These are phyloP conservation scores for Zapornia atra DNA, from an alignment of 2,113 vertebrate species.

Conservation along the genomic window DNA sequence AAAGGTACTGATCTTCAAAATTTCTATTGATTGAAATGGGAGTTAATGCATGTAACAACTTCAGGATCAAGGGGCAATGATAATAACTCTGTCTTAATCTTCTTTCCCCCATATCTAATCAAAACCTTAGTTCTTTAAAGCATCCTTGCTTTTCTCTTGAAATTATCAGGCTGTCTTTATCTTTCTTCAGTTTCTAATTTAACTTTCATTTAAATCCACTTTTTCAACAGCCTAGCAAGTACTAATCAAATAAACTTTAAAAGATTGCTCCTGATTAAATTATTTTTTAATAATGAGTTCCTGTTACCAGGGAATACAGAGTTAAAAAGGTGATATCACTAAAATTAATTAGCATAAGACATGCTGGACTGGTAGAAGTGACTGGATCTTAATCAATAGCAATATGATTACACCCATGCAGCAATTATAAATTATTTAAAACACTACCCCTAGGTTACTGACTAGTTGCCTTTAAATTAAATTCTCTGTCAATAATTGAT, in stretches of 20 bases:
- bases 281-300: conserved; percentile 80
- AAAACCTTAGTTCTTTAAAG: neutral
- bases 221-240: conserved; percentile 33
- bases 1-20: neutral
- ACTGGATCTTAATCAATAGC: conserved; percentile 93
- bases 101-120: neutral
- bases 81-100: conserved; percentile 9
- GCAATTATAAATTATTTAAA: conserved; percentile 98
- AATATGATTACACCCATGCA: conserved; percentile 92
- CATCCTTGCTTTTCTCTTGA: neutral
- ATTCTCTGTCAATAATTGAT: conserved; percentile 99
- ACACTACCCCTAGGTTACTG: conserved; percentile 91
- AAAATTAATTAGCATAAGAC: conserved; percentile 85
- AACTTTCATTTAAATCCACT: conserved; percentile 32
- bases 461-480: conserved; percentile 94
- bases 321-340: conserved; percentile 85
- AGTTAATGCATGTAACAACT: conserved; percentile 18
- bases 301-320: conserved; percentile 79
- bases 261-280: conserved; percentile 76
- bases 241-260: conserved; percentile 69
- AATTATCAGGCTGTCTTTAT: conserved; percentile 9
- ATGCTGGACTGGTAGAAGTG: conserved; percentile 85
- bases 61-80: neutral
- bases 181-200: conserved; percentile 24
- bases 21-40: neutral